Percentiles rank a stretch among this genome's conserved stretches.
Conservation (phyloP, 2,888 invertebrate species). For the Aquatica leii region DNA sequence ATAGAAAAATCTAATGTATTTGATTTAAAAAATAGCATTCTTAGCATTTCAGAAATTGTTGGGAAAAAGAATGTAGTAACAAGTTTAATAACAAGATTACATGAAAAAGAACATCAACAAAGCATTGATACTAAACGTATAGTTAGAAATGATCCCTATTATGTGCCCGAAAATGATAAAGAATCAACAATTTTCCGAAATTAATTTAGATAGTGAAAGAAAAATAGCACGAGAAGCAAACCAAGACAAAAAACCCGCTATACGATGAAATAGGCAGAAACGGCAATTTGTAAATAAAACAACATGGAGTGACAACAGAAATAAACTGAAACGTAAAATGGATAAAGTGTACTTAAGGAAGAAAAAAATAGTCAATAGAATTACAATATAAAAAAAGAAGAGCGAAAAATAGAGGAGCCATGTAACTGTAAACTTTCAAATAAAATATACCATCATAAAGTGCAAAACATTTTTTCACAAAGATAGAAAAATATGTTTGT, state of each 20-base stretch:
- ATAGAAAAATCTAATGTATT: too few species aligned
- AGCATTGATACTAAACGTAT: too few species aligned
- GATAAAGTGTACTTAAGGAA: background rate
- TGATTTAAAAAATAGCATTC: background rate
- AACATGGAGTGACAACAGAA: background rate
- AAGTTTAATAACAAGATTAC: too few species aligned
- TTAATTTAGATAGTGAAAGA: too few species aligned
- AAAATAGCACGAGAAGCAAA: too few species aligned
- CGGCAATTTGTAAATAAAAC: background rate
- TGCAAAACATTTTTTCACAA: background rate
- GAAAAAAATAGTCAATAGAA: background rate
- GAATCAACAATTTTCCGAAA: background rate
- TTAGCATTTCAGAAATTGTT: background rate
- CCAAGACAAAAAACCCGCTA: background rate
- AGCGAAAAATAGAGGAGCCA: too few species aligned
- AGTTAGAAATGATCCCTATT: too few species aligned
- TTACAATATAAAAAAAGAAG: background rate
- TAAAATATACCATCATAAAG: background rate
- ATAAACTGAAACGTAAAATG: background rate
- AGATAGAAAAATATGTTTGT: background rate
- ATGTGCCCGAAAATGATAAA: background rate
- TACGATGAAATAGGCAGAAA: background rate
- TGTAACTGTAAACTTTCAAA: too few species aligned
- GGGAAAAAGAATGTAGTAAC: background rate
- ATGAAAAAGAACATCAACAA: background rate